Conservation (phyloP, 1,140 invertebrate species). For the Liolophura sinensis region DNA sequence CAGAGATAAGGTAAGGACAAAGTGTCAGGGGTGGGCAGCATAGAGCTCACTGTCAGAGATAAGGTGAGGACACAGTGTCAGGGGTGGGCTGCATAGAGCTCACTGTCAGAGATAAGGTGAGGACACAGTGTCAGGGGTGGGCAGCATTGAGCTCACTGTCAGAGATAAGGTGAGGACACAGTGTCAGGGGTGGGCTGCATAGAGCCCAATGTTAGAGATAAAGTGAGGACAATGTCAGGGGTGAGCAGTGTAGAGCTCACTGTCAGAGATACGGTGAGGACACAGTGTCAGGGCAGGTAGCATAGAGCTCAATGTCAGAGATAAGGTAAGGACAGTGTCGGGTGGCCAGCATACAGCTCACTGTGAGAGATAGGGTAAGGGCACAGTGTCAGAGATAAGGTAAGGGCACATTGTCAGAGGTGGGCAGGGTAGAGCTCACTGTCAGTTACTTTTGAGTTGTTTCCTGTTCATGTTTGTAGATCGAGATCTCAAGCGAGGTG, state of each 20-base stretch:
- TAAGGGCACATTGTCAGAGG: too few species aligned
- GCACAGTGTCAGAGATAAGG: conserved; percentile 72
- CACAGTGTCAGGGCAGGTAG: conserved; percentile 69
- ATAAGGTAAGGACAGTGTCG: conserved; percentile 76
- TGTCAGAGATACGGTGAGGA: conserved; percentile 74
- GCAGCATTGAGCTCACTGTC: conserved; percentile 66
- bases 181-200: conserved; percentile 65
- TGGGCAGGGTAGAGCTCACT: too few species aligned
- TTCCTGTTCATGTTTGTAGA: conserved; percentile 26
- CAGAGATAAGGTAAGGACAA: conserved; percentile 67
- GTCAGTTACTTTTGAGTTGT: too few species aligned
- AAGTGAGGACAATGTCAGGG: conserved; percentile 73
- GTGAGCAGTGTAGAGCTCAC: conserved; percentile 69
- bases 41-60: conserved; percentile 69
- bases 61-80: conserved; percentile 66
- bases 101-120: conserved; percentile 71
- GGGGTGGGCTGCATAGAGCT: conserved; percentile 70
- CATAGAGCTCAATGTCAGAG: conserved; percentile 68
- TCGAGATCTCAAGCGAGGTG: conserved; percentile 54
- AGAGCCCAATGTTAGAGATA: background rate
- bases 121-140: conserved; percentile 63
- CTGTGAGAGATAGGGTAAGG: too few species aligned
- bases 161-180: too few species aligned
- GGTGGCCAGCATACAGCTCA: conserved; percentile 68
- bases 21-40: conserved; percentile 68